These are phyloP conservation scores for Chymomyza costata DNA, from an alignment of 1,140 invertebrate species.

Conservation along the genomic window DNA sequence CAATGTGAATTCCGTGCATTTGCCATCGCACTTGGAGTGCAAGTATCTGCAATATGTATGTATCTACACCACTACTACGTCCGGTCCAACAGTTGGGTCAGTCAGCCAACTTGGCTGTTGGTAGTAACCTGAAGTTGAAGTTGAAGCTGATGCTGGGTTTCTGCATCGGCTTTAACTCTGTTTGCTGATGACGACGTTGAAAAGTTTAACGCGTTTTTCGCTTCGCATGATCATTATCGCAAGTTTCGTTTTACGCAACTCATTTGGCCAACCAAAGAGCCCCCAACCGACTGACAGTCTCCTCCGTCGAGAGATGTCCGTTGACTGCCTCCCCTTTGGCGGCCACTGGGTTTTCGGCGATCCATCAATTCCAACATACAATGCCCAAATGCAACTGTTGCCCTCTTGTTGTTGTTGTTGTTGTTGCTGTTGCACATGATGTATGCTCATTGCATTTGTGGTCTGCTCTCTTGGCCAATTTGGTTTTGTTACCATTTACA, in stretches of 20 bases:
- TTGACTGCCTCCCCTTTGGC: too few relatives aligned
- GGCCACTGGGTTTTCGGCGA: slow-evolving; percentile 47
- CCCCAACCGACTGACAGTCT: too few relatives aligned
- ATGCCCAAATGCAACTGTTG: slow-evolving; percentile 51
- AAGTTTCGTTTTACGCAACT: slow-evolving; percentile 66
- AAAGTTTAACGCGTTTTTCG: slow-evolving; percentile 71
- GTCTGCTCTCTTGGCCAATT: slow-evolving; percentile 31
- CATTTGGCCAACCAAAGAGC: too few relatives aligned
- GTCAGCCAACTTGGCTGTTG: neutral
- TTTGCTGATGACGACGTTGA: slow-evolving; percentile 59
- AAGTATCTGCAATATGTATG: too few relatives aligned
- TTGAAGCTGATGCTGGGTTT: neutral
- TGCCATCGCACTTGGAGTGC: slow-evolving; percentile 72
- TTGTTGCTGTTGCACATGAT: slow-evolving; percentile 37
- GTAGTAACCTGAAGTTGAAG: neutral
- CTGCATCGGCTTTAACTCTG: slow-evolving; percentile 1
- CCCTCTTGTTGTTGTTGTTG: slow-evolving; percentile 18
- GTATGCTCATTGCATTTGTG: slow-evolving; percentile 58
- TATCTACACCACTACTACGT: slow-evolving; percentile 59
- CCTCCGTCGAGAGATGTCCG: too few relatives aligned
- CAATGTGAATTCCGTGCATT: slow-evolving; percentile 72
- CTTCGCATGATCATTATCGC: slow-evolving; percentile 72
- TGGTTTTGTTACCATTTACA: slow-evolving; percentile 57
- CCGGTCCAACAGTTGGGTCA: slow-evolving; percentile 52
- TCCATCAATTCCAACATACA: slow-evolving; percentile 63